Conservation (phyloP, 2,797 vertebrate species). For the Cygnus olor region DNA sequence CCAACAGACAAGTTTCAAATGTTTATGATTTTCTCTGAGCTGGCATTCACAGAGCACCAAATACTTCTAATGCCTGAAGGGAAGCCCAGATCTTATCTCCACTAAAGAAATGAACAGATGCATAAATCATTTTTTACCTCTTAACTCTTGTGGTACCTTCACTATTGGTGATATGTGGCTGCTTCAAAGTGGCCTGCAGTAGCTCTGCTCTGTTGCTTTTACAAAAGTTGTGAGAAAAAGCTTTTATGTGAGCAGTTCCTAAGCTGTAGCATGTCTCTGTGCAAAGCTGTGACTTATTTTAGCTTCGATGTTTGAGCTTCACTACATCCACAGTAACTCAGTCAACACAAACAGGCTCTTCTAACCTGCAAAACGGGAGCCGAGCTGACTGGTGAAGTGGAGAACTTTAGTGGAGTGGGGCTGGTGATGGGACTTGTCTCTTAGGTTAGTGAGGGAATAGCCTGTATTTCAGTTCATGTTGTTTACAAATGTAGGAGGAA, state of each 20-base stretch:
- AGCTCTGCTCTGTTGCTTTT: neutral
- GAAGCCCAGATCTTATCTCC: neutral
- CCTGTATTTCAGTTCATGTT: neutral
- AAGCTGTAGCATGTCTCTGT: neutral
- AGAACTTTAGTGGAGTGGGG: neutral
- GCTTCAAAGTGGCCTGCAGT: neutral
- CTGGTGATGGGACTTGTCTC: neutral
- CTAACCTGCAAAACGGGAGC: neutral
- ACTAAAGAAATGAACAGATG: neutral
- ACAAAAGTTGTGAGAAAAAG: neutral
- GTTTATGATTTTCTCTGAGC: neutral
- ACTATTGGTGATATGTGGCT: neutral
- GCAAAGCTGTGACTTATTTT: neutral
- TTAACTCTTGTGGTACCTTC: neutral
- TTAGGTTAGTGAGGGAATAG: neutral
- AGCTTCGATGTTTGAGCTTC: neutral
- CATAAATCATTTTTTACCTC: neutral
- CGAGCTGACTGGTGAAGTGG: neutral
- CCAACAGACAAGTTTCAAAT: neutral
- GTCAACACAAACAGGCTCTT: neutral
- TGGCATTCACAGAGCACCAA: neutral
- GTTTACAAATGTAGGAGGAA: neutral
- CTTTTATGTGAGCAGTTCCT: neutral
- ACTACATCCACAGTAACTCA: accelerated
- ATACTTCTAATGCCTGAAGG: neutral